These are phyloP conservation scores for Butorides virescens DNA, from an alignment of 2,113 vertebrate genomes.

Conservation along the genomic window DNA sequence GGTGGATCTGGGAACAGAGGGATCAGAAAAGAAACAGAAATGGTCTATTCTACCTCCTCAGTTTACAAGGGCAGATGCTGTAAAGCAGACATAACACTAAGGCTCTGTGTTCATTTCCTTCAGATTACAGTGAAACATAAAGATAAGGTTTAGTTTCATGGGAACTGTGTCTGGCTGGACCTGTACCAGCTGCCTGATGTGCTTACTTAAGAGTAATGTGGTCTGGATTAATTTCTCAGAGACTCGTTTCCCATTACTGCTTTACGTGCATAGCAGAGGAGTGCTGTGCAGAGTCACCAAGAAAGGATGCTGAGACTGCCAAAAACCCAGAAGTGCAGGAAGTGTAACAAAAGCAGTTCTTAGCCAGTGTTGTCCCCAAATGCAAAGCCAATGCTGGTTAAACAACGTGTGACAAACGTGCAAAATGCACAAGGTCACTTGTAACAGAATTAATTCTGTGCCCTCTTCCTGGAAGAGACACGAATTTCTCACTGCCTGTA, in stretches of 20 bases:
- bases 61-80: neutral
- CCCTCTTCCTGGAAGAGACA: neutral
- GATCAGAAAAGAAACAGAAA: neutral
- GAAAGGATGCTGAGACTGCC: neutral
- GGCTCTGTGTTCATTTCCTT: neutral
- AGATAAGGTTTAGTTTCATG: neutral
- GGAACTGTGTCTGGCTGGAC: neutral
- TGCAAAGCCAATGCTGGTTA: neutral
- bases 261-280: neutral
- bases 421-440: neutral
- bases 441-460: neutral
- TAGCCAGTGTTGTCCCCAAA: neutral
- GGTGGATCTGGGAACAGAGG: neutral
- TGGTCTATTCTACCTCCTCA: neutral
- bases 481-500: neutral
- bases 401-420: fast-evolving
- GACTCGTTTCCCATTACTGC: neutral
- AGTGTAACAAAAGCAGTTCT: neutral
- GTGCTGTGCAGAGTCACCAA: neutral
- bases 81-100: neutral
- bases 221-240: neutral
- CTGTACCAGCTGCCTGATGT: neutral
- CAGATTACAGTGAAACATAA: neutral
- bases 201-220: neutral
- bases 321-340: neutral